A percentile compares a stretch with the other conserved stretches of the same genome.
Evolutionary conservation across 2,888 invertebrate species (phyloP).

Genomic region (Thymelicus lineola): DNA sequence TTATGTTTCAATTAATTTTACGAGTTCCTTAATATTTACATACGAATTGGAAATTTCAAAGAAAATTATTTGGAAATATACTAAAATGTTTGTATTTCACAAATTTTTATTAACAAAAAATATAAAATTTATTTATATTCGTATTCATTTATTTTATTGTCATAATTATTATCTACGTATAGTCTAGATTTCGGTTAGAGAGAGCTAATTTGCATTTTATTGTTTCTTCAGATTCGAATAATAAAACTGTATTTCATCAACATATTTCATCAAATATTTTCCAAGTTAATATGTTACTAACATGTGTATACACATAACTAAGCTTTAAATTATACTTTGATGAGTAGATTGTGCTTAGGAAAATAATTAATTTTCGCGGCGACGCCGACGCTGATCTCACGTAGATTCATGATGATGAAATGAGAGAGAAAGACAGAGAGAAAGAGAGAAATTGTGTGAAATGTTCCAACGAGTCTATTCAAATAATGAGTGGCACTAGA

Average conservation of each 20-base stretch:
- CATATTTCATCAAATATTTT: too few relatives aligned
- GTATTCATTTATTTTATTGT: background rate
- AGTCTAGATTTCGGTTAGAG: background rate
- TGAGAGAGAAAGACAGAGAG: too few relatives aligned
- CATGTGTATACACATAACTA: conserved; percentile 3
- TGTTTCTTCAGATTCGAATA: background rate
- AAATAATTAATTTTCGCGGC: too few relatives aligned
- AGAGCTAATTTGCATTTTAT: conserved; percentile 10
- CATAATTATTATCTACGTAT: background rate
- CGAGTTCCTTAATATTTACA: conserved; percentile 1
- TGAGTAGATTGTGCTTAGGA: too few relatives aligned
- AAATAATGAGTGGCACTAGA: too few relatives aligned
- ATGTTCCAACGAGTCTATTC: too few relatives aligned
- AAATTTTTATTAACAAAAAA: conserved; percentile 4
- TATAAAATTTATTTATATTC: background rate
- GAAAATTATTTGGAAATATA: conserved; percentile 3
- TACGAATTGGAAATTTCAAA: background rate
- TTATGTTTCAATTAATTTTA: background rate
- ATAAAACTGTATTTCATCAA: background rate
- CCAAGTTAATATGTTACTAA: too few relatives aligned
- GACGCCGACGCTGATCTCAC: too few relatives aligned
- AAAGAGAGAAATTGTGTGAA: too few relatives aligned
- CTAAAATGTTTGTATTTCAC: conserved; percentile 6
- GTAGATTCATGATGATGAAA: too few relatives aligned
- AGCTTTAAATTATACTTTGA: too few relatives aligned